These are phyloP conservation scores for Aeoliscus strigatus DNA, from an alignment of 2,797 vertebrate species.

Conservation along the genomic window DNA sequence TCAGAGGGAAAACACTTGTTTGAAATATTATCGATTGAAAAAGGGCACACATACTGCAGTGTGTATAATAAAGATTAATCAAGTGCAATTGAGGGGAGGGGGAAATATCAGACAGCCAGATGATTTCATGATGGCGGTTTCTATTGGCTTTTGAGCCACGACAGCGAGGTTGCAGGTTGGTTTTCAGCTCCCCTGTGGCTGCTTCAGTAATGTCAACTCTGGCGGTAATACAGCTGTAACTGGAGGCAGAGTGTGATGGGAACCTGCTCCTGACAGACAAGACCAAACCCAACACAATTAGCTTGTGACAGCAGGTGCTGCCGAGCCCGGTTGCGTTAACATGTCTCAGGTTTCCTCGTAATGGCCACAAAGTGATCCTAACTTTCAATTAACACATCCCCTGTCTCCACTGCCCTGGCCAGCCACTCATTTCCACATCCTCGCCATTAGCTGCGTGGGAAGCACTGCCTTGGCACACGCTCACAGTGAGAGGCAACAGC, in stretches of 20 bases:
- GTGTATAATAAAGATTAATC: conserved; percentile 18
- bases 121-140: conserved; percentile 41
- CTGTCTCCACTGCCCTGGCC: conserved; percentile 62
- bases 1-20: conserved; percentile 23
- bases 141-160: conserved; percentile 60
- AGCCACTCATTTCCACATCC: conserved; percentile 60
- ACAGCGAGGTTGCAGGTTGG: conserved; percentile 61
- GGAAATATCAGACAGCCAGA: conserved; percentile 27
- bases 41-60: conserved; percentile 6
- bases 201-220: conserved; percentile 77
- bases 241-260: conserved; percentile 75
- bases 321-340: conserved; percentile 79
- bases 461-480: conserved; percentile 61
- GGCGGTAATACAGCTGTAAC: conserved; percentile 71
- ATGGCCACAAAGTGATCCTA: conserved; percentile 88
- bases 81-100: conserved; percentile 28
- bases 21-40: conserved; percentile 7
- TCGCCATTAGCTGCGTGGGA: conserved; percentile 73
- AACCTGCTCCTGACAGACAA: conserved; percentile 74
- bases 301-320: conserved; percentile 81
- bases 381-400: conserved; percentile 86
- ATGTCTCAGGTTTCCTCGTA: conserved; percentile 88
- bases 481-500: conserved; percentile 56
- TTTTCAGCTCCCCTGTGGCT: conserved; percentile 65
- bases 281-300: conserved; percentile 83